Evolutionary conservation across 2,888 invertebrate species (phyloP).

Genomic region (Ormyrus labotus): DNA sequence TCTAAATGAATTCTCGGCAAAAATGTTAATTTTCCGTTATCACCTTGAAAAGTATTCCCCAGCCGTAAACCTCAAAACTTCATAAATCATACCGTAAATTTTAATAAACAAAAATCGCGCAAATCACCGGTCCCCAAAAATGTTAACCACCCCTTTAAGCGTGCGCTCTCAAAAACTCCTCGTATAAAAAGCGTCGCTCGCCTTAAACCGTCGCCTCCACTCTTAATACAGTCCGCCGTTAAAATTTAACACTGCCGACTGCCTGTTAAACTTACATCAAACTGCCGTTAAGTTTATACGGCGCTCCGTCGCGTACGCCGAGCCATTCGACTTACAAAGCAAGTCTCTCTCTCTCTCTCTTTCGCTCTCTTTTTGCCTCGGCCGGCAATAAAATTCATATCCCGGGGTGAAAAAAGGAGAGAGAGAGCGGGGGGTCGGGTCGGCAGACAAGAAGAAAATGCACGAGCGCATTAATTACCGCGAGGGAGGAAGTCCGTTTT

Average conservation of each 20-base stretch:
- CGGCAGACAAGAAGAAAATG: constrained; percentile 7
- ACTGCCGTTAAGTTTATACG: constrained; percentile 50
- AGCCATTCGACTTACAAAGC: constrained; percentile 6
- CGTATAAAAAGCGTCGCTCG: too few species aligned
- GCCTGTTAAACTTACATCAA: constrained; percentile 49
- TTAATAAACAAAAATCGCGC: too few species aligned
- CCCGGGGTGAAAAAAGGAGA: constrained; percentile 15
- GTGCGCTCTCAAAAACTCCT: too few species aligned
- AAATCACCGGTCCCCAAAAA: too few species aligned
- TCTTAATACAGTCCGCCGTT: constrained; percentile 26
- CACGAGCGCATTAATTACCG: constrained; percentile 48
- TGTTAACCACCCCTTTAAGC: too few species aligned
- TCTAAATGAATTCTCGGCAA: too few species aligned
- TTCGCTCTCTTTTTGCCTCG: constrained; percentile 20
- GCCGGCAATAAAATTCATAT: constrained; percentile 49
- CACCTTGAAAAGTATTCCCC: too few species aligned
- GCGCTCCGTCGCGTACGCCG: constrained; percentile 15
- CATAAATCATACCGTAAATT: too few species aligned
- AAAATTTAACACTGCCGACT: not conserved
- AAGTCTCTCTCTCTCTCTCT: constrained; percentile 13
- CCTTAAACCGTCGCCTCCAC: not conserved
- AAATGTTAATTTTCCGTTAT: too few species aligned
- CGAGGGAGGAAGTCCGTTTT: constrained; percentile 4
- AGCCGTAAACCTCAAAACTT: too few species aligned
- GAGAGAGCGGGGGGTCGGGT: not conserved